Evolutionary conservation across 2,113 vertebrate genomes (phyloP).

Genomic region (Epinephelus fuscoguttatus): DNA sequence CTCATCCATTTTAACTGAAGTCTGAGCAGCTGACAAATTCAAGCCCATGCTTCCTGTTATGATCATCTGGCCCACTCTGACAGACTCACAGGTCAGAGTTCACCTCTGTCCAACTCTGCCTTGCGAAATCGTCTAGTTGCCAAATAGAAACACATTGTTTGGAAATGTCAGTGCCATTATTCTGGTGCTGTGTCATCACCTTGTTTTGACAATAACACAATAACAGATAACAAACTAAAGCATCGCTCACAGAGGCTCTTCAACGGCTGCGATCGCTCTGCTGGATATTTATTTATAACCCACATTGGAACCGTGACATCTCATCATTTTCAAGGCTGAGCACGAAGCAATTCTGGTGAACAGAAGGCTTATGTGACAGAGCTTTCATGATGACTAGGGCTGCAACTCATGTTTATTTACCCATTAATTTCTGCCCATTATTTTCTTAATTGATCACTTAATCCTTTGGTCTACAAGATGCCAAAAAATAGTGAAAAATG

Average conservation of each 20-base stretch:
- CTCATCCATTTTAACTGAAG: not conserved
- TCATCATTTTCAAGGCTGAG: not conserved
- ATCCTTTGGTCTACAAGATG: not conserved
- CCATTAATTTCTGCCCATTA: not conserved
- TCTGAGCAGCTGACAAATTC: not conserved
- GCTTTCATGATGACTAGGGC: not conserved
- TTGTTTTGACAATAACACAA: not conserved
- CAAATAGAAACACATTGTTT: constrained; percentile 13
- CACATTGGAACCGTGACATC: not conserved
- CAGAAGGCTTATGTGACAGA: not conserved
- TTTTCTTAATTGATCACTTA: no score
- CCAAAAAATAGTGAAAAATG: not conserved
- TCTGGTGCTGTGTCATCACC: not conserved
- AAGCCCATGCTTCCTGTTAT: not conserved
- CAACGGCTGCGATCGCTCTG: not conserved
- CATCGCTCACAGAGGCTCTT: not conserved
- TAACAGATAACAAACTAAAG: not conserved
- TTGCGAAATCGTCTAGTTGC: not conserved
- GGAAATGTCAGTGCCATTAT: not conserved
- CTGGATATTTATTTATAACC: not conserved
- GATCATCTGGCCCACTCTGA: not conserved
- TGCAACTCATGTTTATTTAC: not conserved
- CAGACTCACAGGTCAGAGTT: not conserved
- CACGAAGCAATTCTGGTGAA: not conserved
- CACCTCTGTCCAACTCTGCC: not conserved